Percentiles rank a stretch among this genome's conserved stretches.
phyloP scores from a whole-genome alignment of 1,140 invertebrate genomes.

The Nixonia krombeini region DNA sequence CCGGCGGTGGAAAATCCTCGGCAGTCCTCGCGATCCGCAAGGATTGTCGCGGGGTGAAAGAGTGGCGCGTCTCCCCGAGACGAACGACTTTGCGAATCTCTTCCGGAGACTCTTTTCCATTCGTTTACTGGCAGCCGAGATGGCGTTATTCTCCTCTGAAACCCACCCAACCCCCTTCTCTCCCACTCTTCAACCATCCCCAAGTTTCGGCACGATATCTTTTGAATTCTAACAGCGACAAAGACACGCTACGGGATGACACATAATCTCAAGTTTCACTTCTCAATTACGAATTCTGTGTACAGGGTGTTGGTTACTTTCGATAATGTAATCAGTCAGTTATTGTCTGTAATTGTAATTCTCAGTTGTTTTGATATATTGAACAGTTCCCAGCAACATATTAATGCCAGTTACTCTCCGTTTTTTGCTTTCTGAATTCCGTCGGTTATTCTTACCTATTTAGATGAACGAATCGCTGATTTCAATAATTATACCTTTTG shows the following conservation, averaged over 20 bases:
- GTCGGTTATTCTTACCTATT: too few species aligned
- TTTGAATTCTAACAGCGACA: slow-evolving; percentile 53
- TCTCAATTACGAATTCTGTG: slow-evolving; percentile 46
- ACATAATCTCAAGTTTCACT: slow-evolving; percentile 44
- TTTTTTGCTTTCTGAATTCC: too few species aligned
- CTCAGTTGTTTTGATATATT: too few species aligned
- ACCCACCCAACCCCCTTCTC: slow-evolving; percentile 40
- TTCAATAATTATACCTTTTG: too few species aligned
- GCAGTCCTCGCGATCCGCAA: slow-evolving; percentile 35
- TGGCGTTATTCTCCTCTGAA: slow-evolving; percentile 41
- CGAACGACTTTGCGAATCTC: slow-evolving; percentile 47
- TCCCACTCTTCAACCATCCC: slow-evolving; percentile 38
- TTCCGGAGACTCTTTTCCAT: slow-evolving; percentile 53
- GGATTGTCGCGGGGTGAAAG: slow-evolving; percentile 44
- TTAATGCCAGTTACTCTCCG: too few species aligned
- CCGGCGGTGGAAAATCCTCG: slow-evolving; percentile 17
- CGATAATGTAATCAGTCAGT: too few species aligned
- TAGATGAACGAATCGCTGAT: too few species aligned
- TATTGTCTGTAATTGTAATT: too few species aligned
- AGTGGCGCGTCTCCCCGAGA: slow-evolving; percentile 46
- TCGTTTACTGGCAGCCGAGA: slow-evolving; percentile 46
- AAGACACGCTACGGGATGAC: slow-evolving; percentile 47
- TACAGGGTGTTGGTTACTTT: slow-evolving; percentile 5
- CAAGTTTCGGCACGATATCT: slow-evolving; percentile 44
- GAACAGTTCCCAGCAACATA: too few species aligned